These are phyloP conservation scores for Idaea dimidiata DNA, from an alignment of 2,888 invertebrate genomes.

Conservation along the genomic window DNA sequence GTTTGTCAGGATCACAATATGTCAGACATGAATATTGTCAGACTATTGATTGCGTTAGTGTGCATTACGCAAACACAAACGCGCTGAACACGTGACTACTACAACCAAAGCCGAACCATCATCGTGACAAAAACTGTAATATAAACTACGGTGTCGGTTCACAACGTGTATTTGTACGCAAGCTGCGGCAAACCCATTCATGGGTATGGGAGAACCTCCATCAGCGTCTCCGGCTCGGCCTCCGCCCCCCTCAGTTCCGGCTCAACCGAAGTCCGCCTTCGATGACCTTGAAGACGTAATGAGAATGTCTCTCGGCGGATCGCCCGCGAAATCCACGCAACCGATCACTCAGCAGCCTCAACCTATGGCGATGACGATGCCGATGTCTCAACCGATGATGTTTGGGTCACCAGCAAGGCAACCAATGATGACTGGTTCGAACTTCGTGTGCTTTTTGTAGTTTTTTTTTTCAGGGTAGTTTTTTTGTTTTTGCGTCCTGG, in stretches of 20 bases:
- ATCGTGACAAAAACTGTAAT: slow-evolving; percentile 22
- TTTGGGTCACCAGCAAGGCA: slow-evolving; percentile 71
- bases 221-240: slow-evolving; percentile 76
- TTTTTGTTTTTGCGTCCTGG: slow-evolving; percentile 21
- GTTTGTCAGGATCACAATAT: too few relatives aligned
- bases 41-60: too few relatives aligned
- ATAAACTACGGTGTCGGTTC: slow-evolving; percentile 26
- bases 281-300: slow-evolving; percentile 86
- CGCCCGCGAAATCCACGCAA: slow-evolving; percentile 68
- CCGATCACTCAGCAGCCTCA: slow-evolving; percentile 64
- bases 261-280: slow-evolving; percentile 82
- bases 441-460: slow-evolving; percentile 44
- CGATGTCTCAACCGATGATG: slow-evolving; percentile 67
- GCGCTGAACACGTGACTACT: slow-evolving; percentile 2
- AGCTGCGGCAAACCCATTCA: slow-evolving; percentile 84
- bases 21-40: too few relatives aligned
- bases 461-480: slow-evolving; percentile 25
- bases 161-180: not conserved
- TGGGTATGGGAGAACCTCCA: slow-evolving; percentile 81
- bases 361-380: slow-evolving; percentile 64
- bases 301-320: slow-evolving; percentile 84
- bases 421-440: slow-evolving; percentile 78
- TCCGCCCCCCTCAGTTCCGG: slow-evolving; percentile 68
- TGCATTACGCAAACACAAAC: too few relatives aligned
- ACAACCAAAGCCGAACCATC: slow-evolving; percentile 17